Conservation (phyloP, 1,140 invertebrate genomes). For the Phymastichus coffea region DNA sequence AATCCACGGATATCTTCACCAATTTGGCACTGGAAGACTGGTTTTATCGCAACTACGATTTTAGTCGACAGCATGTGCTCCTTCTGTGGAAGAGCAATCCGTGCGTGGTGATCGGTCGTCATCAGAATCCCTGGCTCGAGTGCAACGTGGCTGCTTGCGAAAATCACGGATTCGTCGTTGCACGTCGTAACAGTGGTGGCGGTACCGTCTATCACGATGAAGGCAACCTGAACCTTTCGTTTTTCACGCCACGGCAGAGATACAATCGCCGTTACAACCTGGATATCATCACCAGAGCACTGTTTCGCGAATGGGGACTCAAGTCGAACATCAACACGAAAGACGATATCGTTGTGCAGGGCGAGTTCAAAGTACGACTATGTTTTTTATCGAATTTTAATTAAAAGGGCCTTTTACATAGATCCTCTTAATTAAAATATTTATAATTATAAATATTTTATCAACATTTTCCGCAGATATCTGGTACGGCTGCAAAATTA, state of each 20-base stretch:
- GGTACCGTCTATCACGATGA: constrained; percentile 94
- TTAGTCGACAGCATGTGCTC: constrained; percentile 77
- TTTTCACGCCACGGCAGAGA: constrained; percentile 75
- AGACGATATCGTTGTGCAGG: constrained; percentile 81
- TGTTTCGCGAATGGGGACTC: constrained; percentile 77
- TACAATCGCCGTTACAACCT: constrained; percentile 86
- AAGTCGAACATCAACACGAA: constrained; percentile 72
- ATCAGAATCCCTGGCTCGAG: constrained; percentile 97
- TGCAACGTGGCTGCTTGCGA: constrained; percentile 70
- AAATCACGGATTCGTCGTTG: constrained; percentile 69
- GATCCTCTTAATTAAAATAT: background rate
- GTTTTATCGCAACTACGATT: constrained; percentile 85
- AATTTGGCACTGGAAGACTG: constrained; percentile 95
- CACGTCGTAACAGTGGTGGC: constrained; percentile 91
- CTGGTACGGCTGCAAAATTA: constrained; percentile 89
- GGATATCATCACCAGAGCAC: constrained; percentile 76
- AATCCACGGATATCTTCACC: constrained; percentile 83
- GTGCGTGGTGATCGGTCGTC: constrained; percentile 91
- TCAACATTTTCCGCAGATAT: constrained; percentile 62
- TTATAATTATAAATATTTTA: background rate
- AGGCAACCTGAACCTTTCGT: constrained; percentile 91
- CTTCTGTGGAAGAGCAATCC: constrained; percentile 91
- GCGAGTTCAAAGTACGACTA: constrained; percentile 75
- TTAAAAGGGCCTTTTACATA: background rate
- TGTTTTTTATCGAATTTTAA: constrained; percentile 26